Conservation (phyloP, 1,140 invertebrate genomes). For the Drosophila lowei region DNA sequence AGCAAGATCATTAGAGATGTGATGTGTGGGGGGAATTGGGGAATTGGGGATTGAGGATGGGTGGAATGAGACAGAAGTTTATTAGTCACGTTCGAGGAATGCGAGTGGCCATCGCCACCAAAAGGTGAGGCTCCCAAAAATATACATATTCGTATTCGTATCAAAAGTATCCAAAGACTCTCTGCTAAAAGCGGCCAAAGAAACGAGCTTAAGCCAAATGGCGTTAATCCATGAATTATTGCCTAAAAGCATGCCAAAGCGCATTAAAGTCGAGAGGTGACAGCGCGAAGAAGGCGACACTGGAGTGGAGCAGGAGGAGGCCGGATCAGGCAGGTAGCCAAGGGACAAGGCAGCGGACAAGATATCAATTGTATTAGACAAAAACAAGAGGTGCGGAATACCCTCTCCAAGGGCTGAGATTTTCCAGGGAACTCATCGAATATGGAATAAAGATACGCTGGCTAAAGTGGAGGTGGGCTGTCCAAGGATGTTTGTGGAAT, state of each 20-base stretch:
- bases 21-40: background rate
- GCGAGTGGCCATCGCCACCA: conserved; percentile 47
- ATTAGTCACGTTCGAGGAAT: conserved; percentile 80
- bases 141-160: conserved; percentile 8
- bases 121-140: conserved; percentile 59
- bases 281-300: conserved; percentile 9
- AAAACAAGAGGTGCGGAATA: conserved; percentile 2
- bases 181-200: conserved; percentile 74
- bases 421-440: background rate
- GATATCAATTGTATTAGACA: conserved; percentile 23
- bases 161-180: conserved; percentile 37
- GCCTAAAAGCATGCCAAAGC: conserved; percentile 83
- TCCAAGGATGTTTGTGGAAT: background rate
- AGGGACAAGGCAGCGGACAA: conserved; percentile 41
- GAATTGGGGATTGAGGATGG: too few relatives aligned
- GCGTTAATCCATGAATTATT: conserved; percentile 83
- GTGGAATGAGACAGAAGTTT: conserved; percentile 49
- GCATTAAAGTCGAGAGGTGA: conserved; percentile 71
- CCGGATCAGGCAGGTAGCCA: conserved; percentile 39
- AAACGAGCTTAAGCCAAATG: conserved; percentile 81
- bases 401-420: conserved; percentile 11
- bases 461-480: background rate
- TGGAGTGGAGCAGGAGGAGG: conserved; percentile 25
- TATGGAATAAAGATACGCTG: background rate
- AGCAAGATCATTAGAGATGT: conserved; percentile 48